Percentiles rank a stretch among this genome's conserved stretches.
phyloP scores from a whole-genome alignment of 2,888 invertebrate genomes.

The Parapristionchus giblindavisi region DNA sequence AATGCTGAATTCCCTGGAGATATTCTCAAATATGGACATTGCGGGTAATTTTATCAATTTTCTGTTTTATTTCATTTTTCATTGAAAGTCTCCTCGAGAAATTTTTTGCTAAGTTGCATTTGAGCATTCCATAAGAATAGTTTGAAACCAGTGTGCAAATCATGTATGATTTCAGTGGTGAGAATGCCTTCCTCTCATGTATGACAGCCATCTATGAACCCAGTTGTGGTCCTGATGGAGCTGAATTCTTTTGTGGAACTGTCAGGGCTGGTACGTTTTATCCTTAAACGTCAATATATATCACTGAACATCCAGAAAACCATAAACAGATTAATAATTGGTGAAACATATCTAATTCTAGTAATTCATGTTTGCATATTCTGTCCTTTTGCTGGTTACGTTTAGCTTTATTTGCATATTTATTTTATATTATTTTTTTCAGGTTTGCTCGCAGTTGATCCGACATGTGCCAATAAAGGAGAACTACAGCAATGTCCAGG shows the following conservation, averaged over 20 bases:
- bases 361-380: too few relatives aligned
- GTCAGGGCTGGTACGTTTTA: slow-evolving; percentile 16
- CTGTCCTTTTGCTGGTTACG: too few relatives aligned
- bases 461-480: neutral
- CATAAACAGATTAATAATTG: too few relatives aligned
- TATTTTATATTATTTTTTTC: neutral
- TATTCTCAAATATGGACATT: neutral
- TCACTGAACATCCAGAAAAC: too few relatives aligned
- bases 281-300: neutral
- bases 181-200: slow-evolving; percentile 24
- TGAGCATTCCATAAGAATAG: too few relatives aligned
- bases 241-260: slow-evolving; percentile 33
- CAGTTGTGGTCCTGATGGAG: slow-evolving; percentile 34
- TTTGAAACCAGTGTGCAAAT: too few relatives aligned
- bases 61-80: neutral
- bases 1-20: neutral
- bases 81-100: neutral
- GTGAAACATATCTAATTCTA: too few relatives aligned
- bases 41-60: neutral
- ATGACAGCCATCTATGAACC: slow-evolving; percentile 4
- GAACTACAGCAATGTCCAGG: neutral
- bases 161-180: slow-evolving; percentile 7
- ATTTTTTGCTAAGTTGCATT: neutral
- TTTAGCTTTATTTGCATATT: neutral
- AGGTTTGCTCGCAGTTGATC: neutral